A percentile compares a stretch with the other conserved stretches of the same genome.
Conservation (phyloP, 2,797 vertebrate species). For the Buceros bicornis region DNA sequence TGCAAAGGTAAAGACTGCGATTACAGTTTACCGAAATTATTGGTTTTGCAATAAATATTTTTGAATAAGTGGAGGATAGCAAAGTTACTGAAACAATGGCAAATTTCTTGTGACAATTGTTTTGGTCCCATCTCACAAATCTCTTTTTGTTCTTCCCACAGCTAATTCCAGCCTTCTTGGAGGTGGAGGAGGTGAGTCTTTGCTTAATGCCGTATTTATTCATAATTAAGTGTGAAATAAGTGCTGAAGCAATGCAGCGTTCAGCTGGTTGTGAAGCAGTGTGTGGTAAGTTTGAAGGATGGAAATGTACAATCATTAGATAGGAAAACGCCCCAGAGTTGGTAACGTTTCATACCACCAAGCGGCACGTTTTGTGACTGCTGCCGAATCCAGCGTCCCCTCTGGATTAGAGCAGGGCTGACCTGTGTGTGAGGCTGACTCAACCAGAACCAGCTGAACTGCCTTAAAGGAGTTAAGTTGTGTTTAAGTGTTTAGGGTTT, state of each 20-base stretch:
- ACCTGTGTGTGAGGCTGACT: background rate
- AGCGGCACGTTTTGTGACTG: background rate
- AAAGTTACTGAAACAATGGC: conserved; percentile 6
- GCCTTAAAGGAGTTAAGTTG: background rate
- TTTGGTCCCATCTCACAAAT: conserved; percentile 39
- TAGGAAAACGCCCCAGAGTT: background rate
- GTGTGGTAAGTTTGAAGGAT: background rate
- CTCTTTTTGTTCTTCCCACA: conserved; percentile 80
- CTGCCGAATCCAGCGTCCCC: background rate
- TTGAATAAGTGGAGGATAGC: background rate
- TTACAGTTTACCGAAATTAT: conserved; percentile 4
- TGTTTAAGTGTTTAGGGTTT: background rate
- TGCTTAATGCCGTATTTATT: conserved; percentile 40
- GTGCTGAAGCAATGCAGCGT: background rate
- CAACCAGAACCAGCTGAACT: background rate
- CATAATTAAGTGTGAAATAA: background rate
- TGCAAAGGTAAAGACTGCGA: background rate
- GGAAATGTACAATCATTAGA: background rate
- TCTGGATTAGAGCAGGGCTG: background rate
- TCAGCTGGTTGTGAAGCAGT: background rate
- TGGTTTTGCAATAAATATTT: background rate
- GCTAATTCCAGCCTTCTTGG: conserved; percentile 98
- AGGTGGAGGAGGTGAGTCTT: conserved; percentile 95
- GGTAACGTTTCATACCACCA: rapidly evolving
- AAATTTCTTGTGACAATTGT: background rate